These are phyloP conservation scores for Mormyrus proboscirostris DNA, from an alignment of 2,797 vertebrate genomes.

Conservation along the genomic window DNA sequence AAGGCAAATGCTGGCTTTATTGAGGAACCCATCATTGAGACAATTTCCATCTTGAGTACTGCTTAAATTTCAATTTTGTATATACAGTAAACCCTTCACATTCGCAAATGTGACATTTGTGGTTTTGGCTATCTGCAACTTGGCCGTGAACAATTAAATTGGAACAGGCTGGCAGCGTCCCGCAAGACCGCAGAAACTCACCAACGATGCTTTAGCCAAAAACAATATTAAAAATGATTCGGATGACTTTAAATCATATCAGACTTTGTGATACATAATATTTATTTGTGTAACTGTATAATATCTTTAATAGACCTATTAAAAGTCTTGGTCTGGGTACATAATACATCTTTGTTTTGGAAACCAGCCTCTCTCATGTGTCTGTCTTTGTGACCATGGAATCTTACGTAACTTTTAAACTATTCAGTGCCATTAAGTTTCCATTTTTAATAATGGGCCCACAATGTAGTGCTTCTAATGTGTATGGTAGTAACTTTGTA, in stretches of 20 bases:
- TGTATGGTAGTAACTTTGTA: neutral
- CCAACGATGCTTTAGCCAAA: neutral
- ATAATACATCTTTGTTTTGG: neutral
- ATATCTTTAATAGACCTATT: neutral
- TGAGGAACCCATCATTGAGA: neutral
- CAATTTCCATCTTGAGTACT: neutral
- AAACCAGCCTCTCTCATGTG: neutral
- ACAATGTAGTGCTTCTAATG: neutral
- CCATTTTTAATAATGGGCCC: neutral
- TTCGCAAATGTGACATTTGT: neutral
- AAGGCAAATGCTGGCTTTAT: neutral
- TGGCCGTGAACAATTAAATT: neutral
- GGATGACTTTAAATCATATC: neutral
- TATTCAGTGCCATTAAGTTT: neutral
- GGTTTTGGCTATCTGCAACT: neutral
- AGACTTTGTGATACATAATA: neutral
- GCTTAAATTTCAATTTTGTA: neutral
- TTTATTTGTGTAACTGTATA: neutral
- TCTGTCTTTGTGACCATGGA: neutral
- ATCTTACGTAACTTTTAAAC: neutral
- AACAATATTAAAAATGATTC: neutral
- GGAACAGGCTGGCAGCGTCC: neutral
- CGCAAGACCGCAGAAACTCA: neutral
- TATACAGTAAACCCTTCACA: neutral
- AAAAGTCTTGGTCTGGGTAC: neutral